Percentiles rank a stretch among this genome's conserved stretches.
These are phyloP conservation scores for Tragopan temminckii DNA, from an alignment of 2,797 vertebrate genomes.

Conservation along the genomic window DNA sequence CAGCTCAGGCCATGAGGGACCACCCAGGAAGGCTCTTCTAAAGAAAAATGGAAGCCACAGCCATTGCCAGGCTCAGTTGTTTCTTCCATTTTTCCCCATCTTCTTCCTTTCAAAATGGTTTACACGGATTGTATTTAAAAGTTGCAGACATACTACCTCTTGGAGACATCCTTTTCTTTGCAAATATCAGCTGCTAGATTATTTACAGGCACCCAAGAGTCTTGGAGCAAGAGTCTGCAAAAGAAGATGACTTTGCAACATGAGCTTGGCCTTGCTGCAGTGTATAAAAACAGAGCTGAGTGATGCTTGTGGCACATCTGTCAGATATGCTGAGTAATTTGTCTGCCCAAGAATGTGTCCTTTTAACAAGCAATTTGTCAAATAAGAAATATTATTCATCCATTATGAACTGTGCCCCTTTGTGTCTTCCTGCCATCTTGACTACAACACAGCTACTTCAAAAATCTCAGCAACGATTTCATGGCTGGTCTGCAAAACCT, in stretches of 20 bases:
- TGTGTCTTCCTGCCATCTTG: not conserved
- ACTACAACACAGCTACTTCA: not conserved
- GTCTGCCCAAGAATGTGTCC: not conserved
- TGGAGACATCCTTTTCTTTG: not conserved
- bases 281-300: not conserved
- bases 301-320: not conserved
- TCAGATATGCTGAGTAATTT: not conserved
- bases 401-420: not conserved
- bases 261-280: not conserved
- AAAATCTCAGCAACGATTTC: not conserved
- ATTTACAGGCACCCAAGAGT: not conserved
- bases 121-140: not conserved
- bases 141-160: not conserved
- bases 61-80: not conserved
- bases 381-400: not conserved
- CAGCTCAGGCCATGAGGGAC: not conserved
- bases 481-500: not conserved
- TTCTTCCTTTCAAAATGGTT: not conserved
- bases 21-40: not conserved
- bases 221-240: not conserved
- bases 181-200: not conserved
- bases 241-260: not conserved
- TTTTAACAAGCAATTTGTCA: not conserved
- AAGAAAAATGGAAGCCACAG: not conserved
- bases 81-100: not conserved